Percentiles rank a stretch among this genome's conserved stretches.
phyloP scores from a whole-genome alignment of 2,797 vertebrate genomes.

The Lutra lutra region DNA sequence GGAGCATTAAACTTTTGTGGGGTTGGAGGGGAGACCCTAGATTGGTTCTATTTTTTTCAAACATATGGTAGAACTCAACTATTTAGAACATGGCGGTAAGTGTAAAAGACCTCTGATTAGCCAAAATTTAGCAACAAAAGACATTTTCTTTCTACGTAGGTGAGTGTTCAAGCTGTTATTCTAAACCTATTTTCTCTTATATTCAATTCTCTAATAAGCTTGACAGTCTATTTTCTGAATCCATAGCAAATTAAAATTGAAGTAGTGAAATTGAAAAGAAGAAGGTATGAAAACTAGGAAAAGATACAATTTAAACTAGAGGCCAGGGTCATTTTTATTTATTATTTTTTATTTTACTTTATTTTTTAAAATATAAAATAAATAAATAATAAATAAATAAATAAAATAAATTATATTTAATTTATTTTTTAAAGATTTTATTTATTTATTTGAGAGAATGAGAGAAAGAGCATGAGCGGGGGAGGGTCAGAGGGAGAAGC shows the following conservation, averaged over 20 bases:
- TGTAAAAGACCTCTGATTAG: not conserved
- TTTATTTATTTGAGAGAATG: too few species aligned
- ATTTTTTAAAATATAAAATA: too few species aligned
- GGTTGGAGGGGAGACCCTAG: not conserved
- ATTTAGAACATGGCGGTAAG: not conserved
- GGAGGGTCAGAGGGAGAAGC: too few species aligned
- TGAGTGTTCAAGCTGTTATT: not conserved
- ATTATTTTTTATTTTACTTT: too few species aligned
- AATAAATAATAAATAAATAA: too few species aligned
- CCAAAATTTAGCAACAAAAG: not conserved
- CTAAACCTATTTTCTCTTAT: not conserved
- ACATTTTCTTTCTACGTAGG: not conserved
- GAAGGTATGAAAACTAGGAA: slow-evolving; percentile 31
- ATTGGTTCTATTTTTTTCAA: not conserved
- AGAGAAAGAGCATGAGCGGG: too few species aligned
- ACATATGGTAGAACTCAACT: not conserved
- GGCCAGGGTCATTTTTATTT: not conserved
- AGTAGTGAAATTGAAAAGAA: slow-evolving; percentile 36
- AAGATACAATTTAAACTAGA: not conserved
- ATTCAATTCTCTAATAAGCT: slow-evolving; percentile 14
- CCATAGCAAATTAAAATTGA: slow-evolving; percentile 8
- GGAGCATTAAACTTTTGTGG: not conserved
- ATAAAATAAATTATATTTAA: too few species aligned
- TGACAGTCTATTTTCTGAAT: slow-evolving; percentile 33
- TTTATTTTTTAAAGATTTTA: too few species aligned